These are phyloP conservation scores for Caradrina kadenii DNA, from an alignment of 2,888 invertebrate genomes.

Conservation along the genomic window DNA sequence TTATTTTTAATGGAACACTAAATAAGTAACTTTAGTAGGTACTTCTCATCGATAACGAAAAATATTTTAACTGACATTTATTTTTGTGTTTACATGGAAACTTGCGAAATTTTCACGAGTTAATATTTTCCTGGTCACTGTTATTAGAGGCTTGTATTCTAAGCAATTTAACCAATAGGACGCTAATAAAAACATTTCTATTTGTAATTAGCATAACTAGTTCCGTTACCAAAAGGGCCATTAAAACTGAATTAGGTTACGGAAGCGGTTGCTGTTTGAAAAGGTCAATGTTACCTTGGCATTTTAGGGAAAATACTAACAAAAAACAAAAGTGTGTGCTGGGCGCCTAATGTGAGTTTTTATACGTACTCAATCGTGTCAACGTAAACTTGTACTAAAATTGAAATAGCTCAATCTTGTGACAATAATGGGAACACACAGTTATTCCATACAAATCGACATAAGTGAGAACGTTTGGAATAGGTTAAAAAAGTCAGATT, in stretches of 20 bases:
- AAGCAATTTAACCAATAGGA: background rate
- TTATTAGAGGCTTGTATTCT: background rate
- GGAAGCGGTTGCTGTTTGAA: constrained; percentile 15
- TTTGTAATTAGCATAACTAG: background rate
- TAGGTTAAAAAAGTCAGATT: too few species aligned
- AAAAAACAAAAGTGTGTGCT: background rate
- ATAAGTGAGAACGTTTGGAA: too few species aligned
- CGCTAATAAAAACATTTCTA: background rate
- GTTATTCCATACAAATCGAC: too few species aligned
- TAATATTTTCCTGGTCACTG: background rate
- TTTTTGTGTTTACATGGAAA: background rate
- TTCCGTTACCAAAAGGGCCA: background rate
- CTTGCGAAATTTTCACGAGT: background rate
- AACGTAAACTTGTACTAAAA: too few species aligned
- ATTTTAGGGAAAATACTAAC: constrained; percentile 21
- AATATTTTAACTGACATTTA: too few species aligned
- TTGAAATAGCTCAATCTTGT: too few species aligned
- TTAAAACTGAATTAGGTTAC: constrained; percentile 20
- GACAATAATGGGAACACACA: too few species aligned
- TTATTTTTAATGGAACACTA: too few species aligned
- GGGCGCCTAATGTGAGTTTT: too few species aligned
- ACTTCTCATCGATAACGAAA: too few species aligned
- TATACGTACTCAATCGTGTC: too few species aligned
- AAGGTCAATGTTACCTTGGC: constrained; percentile 44
- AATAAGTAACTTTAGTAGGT: too few species aligned